Evolutionary conservation across 1,140 invertebrate species (phyloP).

Genomic region (Trichonephila clavipes): DNA sequence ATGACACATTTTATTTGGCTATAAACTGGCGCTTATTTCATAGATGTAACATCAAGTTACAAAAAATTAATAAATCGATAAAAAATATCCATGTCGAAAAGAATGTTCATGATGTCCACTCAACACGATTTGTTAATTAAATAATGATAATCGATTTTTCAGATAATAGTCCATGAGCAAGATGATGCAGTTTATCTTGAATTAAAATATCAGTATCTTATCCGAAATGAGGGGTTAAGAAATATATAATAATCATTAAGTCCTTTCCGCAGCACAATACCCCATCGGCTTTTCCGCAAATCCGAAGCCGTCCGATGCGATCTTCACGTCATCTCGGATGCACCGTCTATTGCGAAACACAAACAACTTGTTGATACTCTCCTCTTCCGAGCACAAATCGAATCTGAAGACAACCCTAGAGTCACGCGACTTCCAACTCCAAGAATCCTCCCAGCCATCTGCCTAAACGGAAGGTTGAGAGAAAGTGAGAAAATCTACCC

Average conservation of each 20-base stretch:
- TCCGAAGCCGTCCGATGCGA: not conserved
- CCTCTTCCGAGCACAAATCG: not conserved
- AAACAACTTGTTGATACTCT: slow-evolving; percentile 17
- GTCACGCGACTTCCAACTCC: not conserved
- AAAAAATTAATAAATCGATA: no score
- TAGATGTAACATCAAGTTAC: no score
- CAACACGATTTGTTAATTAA: no score
- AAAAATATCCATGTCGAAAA: no score
- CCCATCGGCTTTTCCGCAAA: not conserved
- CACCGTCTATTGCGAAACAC: not conserved
- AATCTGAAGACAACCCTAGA: not conserved
- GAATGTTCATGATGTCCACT: no score
- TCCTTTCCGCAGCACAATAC: not conserved
- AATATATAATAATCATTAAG: not conserved
- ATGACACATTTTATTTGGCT: no score
- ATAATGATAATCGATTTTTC: no score
- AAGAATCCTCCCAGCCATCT: slow-evolving; percentile 19
- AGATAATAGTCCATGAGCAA: not conserved
- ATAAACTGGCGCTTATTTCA: no score
- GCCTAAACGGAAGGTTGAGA: slow-evolving; percentile 25
- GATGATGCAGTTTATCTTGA: not conserved
- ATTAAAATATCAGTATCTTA: not conserved
- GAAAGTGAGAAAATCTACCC: slow-evolving; percentile 44
- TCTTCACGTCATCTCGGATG: not conserved
- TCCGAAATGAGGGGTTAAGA: not conserved